Conservation (phyloP, 2,113 vertebrate species). For the Deroptyus accipitrinus region DNA sequence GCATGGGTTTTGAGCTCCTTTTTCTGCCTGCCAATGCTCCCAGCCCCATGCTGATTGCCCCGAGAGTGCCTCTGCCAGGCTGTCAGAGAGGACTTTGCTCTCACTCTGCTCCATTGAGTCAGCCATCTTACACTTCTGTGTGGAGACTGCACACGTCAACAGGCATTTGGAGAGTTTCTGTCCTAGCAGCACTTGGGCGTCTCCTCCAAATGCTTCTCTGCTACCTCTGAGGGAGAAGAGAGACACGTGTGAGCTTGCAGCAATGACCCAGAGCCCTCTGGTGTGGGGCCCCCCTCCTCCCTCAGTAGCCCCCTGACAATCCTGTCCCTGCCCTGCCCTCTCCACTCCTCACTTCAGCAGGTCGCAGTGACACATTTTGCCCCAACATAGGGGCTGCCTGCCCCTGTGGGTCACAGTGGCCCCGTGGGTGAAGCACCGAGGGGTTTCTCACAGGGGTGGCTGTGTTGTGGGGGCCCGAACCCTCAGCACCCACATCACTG, state of each 20-base stretch:
- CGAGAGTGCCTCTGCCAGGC: background rate
- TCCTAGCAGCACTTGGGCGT: background rate
- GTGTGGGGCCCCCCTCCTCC: background rate
- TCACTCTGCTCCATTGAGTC: background rate
- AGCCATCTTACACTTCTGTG: background rate
- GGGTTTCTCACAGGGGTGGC: no score
- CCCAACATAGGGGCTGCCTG: background rate
- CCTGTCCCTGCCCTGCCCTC: background rate
- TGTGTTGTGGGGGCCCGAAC: background rate
- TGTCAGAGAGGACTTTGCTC: background rate
- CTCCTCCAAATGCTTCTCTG: background rate
- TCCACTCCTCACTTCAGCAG: background rate
- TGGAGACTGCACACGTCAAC: background rate
- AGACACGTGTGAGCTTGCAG: background rate
- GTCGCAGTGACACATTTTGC: background rate
- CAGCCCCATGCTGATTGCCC: background rate
- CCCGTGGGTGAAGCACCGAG: no score
- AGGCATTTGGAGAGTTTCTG: background rate
- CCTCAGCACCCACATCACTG: background rate
- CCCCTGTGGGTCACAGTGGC: background rate
- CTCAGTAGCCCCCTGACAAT: background rate
- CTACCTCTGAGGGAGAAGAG: background rate
- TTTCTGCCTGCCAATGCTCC: no score
- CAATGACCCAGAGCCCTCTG: background rate
- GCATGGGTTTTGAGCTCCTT: background rate